Evolutionary conservation across 2,797 vertebrate genomes (phyloP).

Genomic region (Myotis planiceps): DNA sequence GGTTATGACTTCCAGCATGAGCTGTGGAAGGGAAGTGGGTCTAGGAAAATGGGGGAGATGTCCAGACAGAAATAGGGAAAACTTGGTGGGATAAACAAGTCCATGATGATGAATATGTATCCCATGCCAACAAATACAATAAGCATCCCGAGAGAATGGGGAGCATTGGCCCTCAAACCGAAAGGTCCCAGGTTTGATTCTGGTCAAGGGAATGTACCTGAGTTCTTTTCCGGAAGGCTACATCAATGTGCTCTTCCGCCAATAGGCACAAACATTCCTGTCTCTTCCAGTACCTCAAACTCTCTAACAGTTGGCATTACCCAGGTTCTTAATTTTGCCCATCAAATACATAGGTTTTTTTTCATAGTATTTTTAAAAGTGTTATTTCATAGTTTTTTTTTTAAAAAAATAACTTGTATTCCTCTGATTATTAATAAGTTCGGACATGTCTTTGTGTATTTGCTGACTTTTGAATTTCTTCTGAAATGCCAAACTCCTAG

Average conservation of each 20-base stretch:
- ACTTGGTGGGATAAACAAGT: neutral
- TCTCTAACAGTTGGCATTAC: neutral
- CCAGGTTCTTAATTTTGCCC: neutral
- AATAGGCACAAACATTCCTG: neutral
- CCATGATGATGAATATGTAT: neutral
- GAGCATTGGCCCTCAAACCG: too few relatives aligned
- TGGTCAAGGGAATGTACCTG: too few relatives aligned
- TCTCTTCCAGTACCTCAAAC: neutral
- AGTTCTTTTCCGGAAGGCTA: too few relatives aligned
- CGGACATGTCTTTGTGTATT: neutral
- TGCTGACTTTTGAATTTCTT: constrained; percentile 19
- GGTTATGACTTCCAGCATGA: neutral
- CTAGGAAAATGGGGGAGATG: neutral
- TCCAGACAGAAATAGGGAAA: neutral
- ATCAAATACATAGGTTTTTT: neutral
- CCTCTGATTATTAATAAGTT: neutral
- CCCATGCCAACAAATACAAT: neutral
- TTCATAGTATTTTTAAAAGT: neutral
- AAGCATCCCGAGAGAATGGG: neutral
- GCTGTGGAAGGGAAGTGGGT: neutral
- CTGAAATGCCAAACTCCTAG: neutral
- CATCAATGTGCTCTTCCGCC: neutral
- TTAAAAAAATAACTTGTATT: neutral
- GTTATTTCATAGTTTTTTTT: neutral
- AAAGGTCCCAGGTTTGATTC: too few relatives aligned